Conservation (phyloP, 2,113 vertebrate species). For the Podarcis raffonei region DNA sequence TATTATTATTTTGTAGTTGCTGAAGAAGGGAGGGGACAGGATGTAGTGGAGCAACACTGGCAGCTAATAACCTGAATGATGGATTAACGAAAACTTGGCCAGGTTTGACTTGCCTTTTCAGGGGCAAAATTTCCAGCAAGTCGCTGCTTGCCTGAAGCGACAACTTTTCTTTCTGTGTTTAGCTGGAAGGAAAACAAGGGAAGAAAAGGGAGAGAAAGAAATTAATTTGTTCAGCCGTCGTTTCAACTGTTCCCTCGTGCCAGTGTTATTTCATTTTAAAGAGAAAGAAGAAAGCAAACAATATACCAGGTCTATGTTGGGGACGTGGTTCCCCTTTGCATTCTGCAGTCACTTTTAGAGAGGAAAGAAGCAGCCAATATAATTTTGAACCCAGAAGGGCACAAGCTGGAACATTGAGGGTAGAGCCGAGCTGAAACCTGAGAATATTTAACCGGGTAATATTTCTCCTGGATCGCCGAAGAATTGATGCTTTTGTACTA, state of each 20-base stretch:
- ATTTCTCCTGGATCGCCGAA: too few relatives aligned
- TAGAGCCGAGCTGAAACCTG: constrained; percentile 14
- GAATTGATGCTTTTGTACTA: too few relatives aligned
- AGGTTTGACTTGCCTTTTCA: constrained; percentile 69
- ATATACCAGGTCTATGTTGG: background rate
- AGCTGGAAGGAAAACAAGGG: constrained; percentile 36
- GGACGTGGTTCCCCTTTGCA: background rate
- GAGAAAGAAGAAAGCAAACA: background rate
- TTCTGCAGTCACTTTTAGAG: background rate
- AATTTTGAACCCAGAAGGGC: constrained; percentile 54
- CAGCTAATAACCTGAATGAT: constrained; percentile 74
- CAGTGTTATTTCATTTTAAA: constrained; percentile 6
- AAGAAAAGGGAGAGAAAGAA: background rate
- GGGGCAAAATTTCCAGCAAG: constrained; percentile 69
- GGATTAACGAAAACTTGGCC: constrained; percentile 67
- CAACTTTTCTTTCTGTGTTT: constrained; percentile 42
- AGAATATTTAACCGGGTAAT: too few relatives aligned
- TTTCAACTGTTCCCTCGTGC: constrained; percentile 26
- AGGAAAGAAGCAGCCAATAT: background rate
- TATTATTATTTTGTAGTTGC: constrained; percentile 59
- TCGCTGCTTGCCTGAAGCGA: constrained; percentile 67
- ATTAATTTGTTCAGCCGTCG: constrained; percentile 28
- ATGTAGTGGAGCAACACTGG: constrained; percentile 69
- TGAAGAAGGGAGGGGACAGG: constrained; percentile 68
- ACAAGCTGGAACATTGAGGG: constrained; percentile 64